phyloP scores from a whole-genome alignment of 2,113 vertebrate species.

The Dolichallabes microphthalmus region DNA sequence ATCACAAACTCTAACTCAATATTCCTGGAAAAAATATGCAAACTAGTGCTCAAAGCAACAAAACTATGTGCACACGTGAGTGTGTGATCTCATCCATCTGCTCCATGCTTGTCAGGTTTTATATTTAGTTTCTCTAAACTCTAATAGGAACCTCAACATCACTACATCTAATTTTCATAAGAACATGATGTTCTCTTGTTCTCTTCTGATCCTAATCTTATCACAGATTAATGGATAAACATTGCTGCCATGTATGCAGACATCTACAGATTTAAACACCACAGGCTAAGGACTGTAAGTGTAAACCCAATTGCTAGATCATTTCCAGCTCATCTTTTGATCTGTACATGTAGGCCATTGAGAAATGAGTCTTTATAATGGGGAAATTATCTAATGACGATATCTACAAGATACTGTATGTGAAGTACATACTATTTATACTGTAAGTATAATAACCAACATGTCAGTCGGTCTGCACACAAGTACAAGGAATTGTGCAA shows the following conservation, averaged over 20 bases:
- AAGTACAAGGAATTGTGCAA: neutral
- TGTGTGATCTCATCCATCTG: constrained; percentile 11
- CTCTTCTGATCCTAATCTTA: constrained; percentile 3
- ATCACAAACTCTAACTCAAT: neutral
- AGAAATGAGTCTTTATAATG: constrained; percentile 17
- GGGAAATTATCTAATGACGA: constrained; percentile 33
- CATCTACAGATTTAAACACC: constrained; percentile 3
- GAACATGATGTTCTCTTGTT: neutral
- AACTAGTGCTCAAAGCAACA: neutral
- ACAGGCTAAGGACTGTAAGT: constrained; percentile 11
- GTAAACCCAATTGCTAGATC: constrained; percentile 37
- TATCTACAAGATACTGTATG: constrained; percentile 2
- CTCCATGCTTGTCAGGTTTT: neutral
- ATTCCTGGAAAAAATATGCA: neutral
- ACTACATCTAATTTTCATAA: neutral
- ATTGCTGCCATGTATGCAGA: neutral
- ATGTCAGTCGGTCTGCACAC: neutral
- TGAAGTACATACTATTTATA: neutral
- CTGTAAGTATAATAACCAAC: neutral
- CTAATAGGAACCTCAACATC: neutral
- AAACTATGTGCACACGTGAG: neutral
- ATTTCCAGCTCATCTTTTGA: constrained; percentile 21
- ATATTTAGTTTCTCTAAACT: neutral
- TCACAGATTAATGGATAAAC: neutral
- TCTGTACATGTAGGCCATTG: constrained; percentile 3